Conservation (phyloP, 2,113 vertebrate genomes). For the Vulpes ferrilata region DNA sequence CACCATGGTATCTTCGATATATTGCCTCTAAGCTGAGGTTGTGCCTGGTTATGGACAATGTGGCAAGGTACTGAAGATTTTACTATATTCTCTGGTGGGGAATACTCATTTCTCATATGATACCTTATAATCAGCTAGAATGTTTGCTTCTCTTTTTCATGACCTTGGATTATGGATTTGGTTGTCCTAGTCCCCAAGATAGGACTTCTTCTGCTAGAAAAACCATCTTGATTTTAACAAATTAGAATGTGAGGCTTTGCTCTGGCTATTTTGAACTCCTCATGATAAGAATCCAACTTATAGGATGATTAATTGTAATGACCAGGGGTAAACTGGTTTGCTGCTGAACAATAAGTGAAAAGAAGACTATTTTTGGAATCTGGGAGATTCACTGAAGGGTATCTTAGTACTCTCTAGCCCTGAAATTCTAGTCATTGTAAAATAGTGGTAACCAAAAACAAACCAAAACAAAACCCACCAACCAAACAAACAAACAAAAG, state of each 20-base stretch:
- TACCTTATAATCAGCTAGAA: not conserved
- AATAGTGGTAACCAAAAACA: not conserved
- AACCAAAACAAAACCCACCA: too few species aligned
- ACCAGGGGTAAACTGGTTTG: not conserved
- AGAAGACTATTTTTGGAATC: not conserved
- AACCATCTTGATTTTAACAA: not conserved
- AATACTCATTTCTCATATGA: not conserved
- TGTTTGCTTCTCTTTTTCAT: not conserved
- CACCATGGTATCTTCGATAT: fast-evolving
- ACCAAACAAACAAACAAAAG: too few species aligned
- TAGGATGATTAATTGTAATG: not conserved
- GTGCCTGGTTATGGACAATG: not conserved
- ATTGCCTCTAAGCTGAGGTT: not conserved
- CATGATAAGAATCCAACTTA: not conserved
- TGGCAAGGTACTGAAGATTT: not conserved
- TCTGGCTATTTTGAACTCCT: not conserved
- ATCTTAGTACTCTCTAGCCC: not conserved
- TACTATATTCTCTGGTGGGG: not conserved
- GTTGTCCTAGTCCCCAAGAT: not conserved
- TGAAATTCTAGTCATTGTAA: not conserved
- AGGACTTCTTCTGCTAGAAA: not conserved
- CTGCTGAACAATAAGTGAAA: not conserved
- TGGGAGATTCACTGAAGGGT: not conserved
- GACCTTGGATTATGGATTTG: not conserved
- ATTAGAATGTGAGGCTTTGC: not conserved